Conservation (phyloP, 2,113 vertebrate genomes). For the Urocitellus parryii region DNA sequence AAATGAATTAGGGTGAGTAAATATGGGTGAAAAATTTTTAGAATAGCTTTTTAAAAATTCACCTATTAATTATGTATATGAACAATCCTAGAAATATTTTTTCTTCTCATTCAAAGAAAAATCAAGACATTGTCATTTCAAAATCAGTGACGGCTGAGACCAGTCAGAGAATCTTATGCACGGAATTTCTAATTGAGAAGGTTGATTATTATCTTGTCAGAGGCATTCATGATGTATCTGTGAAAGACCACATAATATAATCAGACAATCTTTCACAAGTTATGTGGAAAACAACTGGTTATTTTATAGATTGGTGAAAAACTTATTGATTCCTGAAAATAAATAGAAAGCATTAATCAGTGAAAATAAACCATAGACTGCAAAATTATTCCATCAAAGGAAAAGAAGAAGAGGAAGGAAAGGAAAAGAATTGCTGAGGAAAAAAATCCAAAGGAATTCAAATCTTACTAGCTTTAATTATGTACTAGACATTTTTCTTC, state of each 20-base stretch:
- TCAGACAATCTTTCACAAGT: not conserved
- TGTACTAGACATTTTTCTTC: not conserved
- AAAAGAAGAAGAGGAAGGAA: not conserved
- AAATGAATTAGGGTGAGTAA: constrained; percentile 10
- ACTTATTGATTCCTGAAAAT: constrained; percentile 10
- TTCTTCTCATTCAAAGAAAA: constrained; percentile 31
- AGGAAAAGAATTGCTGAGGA: constrained; percentile 2
- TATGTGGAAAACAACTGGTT: not conserved
- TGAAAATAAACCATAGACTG: not conserved
- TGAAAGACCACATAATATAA: not conserved
- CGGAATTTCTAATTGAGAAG: not conserved
- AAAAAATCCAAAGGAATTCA: constrained; percentile 38
- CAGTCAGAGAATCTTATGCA: not conserved
- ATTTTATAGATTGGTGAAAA: not conserved
- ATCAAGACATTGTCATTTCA: not conserved
- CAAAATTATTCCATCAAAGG: not conserved
- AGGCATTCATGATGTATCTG: not conserved
- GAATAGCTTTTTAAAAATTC: not conserved
- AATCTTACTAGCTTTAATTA: constrained; percentile 27
- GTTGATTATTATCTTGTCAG: not conserved
- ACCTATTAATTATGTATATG: not conserved
- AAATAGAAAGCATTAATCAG: not conserved
- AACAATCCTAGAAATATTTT: not conserved
- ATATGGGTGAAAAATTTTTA: not conserved
- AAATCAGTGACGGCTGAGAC: constrained; percentile 21